phyloP scores from a whole-genome alignment of 1,140 invertebrate genomes.

The Lordiphosa collinella region DNA sequence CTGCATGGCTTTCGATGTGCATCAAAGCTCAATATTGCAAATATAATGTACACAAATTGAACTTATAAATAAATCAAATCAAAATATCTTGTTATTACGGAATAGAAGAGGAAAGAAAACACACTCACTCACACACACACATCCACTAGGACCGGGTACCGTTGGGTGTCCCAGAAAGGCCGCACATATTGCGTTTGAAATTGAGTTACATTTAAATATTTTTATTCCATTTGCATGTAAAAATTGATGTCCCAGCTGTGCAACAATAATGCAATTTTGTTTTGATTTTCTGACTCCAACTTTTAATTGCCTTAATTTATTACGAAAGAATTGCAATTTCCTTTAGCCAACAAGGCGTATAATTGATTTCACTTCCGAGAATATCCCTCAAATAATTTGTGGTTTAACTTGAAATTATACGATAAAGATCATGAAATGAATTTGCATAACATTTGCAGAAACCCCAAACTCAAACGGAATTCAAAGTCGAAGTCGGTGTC shows the following conservation, averaged over 20 bases:
- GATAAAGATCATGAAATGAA: slow-evolving; percentile 68
- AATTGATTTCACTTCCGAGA: slow-evolving; percentile 70
- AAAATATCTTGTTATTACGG: slow-evolving; percentile 59
- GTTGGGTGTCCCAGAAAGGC: slow-evolving; percentile 11
- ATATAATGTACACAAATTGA: slow-evolving; percentile 73
- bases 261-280: neutral
- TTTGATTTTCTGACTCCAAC: slow-evolving; percentile 4
- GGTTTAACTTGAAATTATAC: slow-evolving; percentile 47
- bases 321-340: slow-evolving; percentile 63
- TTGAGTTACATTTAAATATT: slow-evolving; percentile 72
- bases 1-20: slow-evolving; percentile 14
- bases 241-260: slow-evolving; percentile 20
- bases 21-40: slow-evolving; percentile 51
- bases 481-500: slow-evolving; percentile 15
- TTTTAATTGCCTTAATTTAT: slow-evolving; percentile 54
- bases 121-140: slow-evolving; percentile 12
- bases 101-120: neutral
- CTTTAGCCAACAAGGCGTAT: slow-evolving; percentile 67
- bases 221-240: slow-evolving; percentile 38
- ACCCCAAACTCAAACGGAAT: slow-evolving; percentile 29
- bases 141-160: too few species aligned
- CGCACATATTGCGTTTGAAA: slow-evolving; percentile 60
- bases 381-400: slow-evolving; percentile 38
- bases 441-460: slow-evolving; percentile 63
- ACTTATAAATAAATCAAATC: slow-evolving; percentile 75